A percentile compares a stretch with the other conserved stretches of the same genome.
Conservation (phyloP, 1,140 invertebrate genomes). For the Cherax destructor region DNA sequence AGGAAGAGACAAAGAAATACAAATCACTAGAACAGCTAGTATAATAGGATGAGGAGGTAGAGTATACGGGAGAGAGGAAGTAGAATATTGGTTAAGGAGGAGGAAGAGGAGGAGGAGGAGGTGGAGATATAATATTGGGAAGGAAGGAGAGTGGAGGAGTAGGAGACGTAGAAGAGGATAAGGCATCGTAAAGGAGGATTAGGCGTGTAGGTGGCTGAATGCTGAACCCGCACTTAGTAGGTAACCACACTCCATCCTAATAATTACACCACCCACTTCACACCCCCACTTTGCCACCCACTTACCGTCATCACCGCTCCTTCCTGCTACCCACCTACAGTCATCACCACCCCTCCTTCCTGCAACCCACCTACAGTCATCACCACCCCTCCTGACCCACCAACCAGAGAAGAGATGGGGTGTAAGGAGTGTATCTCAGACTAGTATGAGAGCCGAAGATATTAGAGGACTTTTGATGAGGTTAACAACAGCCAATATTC, state of each 20-base stretch:
- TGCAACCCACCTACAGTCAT: no score
- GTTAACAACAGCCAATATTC: not conserved
- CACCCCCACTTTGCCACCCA: slow-evolving; percentile 5
- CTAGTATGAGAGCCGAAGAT: not conserved
- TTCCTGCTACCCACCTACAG: no score
- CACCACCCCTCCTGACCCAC: no score
- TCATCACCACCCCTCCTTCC: no score
- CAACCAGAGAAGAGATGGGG: no score
- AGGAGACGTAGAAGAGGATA: not conserved
- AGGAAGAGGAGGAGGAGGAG: not conserved
- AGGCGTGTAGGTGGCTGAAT: no score
- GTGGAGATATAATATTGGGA: not conserved
- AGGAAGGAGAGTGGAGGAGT: not conserved
- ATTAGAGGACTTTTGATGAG: not conserved
- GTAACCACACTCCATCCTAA: slow-evolving; percentile 3
- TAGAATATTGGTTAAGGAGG: no score
- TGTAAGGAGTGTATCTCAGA: no score
- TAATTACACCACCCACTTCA: slow-evolving; percentile 8
- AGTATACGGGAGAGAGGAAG: not conserved
- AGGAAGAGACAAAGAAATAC: no score
- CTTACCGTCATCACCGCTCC: slow-evolving; percentile 2
- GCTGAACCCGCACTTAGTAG: not conserved
- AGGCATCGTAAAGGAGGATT: no score
- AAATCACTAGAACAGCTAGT: no score
- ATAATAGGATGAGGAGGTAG: not conserved